Conservation (phyloP, 2,888 invertebrate genomes). For the Timema podura region DNA sequence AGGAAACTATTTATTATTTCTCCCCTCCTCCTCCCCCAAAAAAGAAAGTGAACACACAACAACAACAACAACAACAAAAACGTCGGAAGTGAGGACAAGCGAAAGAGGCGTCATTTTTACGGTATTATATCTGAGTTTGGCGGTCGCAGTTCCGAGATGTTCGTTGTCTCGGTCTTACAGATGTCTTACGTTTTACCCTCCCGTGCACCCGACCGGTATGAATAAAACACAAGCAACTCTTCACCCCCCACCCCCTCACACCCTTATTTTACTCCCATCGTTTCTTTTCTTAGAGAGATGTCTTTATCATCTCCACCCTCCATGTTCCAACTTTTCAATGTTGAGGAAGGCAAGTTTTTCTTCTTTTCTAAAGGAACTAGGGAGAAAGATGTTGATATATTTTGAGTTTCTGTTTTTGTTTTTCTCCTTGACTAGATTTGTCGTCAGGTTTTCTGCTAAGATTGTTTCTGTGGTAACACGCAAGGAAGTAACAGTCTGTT, state of each 20-base stretch:
- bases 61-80: too few relatives aligned
- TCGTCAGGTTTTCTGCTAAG: background rate
- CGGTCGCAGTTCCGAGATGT: background rate
- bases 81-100: background rate
- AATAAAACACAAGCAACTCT: slow-evolving; percentile 4
- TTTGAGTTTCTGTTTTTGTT: background rate
- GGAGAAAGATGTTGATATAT: background rate
- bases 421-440: background rate
- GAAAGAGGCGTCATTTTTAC: background rate
- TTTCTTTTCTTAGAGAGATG: background rate
- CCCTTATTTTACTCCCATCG: too few relatives aligned
- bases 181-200: background rate
- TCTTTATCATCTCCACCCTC: slow-evolving; percentile 11
- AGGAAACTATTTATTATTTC: too few relatives aligned
- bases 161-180: background rate
- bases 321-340: slow-evolving; percentile 3
- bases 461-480: background rate
- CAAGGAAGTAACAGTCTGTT: background rate
- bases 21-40: too few relatives aligned
- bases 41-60: too few relatives aligned
- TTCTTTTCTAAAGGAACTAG: background rate
- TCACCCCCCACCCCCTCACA: background rate
- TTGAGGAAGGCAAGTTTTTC: background rate
- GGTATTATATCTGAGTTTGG: background rate
- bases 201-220: background rate